Percentiles rank a stretch among this genome's conserved stretches.
phyloP scores from a whole-genome alignment of 2,888 invertebrate species.

The Rhorus exstirpatorius region DNA sequence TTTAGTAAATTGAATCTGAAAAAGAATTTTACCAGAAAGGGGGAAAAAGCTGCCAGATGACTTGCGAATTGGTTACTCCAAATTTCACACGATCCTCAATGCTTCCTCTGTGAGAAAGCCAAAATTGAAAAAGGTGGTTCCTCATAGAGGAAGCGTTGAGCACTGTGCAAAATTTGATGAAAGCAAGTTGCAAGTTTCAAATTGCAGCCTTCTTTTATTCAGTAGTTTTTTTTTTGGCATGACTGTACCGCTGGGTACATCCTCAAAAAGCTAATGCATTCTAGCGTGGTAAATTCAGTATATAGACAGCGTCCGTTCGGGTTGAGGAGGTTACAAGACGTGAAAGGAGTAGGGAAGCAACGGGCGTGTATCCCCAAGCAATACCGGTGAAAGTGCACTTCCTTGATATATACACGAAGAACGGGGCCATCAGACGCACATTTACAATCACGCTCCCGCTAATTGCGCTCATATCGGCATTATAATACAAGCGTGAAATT shows the following conservation, averaged over 20 bases:
- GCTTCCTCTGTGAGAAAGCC: too few relatives aligned
- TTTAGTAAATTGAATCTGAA: too few relatives aligned
- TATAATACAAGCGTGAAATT: slow-evolving; percentile 13
- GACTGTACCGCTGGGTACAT: slow-evolving; percentile 1
- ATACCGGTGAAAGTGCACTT: slow-evolving; percentile 83
- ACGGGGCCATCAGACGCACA: slow-evolving; percentile 79
- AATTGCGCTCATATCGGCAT: too few relatives aligned
- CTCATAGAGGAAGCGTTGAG: too few relatives aligned
- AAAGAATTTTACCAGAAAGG: too few relatives aligned
- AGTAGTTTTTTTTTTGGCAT: background rate
- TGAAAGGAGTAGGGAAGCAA: slow-evolving; percentile 69
- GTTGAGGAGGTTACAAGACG: slow-evolving; percentile 25
- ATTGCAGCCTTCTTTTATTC: too few relatives aligned
- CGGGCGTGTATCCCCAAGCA: slow-evolving; percentile 49
- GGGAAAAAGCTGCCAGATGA: too few relatives aligned
- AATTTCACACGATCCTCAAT: too few relatives aligned
- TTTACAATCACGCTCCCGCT: slow-evolving; percentile 81
- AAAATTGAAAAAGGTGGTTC: too few relatives aligned
- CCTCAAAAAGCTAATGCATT: slow-evolving; percentile 79
- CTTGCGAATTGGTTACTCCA: too few relatives aligned
- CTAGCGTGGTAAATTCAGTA: slow-evolving; percentile 83
- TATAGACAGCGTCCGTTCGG: slow-evolving; percentile 60
- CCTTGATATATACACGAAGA: slow-evolving; percentile 83
- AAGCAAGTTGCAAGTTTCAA: too few relatives aligned
- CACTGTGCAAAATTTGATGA: too few relatives aligned